Conservation (phyloP, 2,888 invertebrate species). For the Morpho helenor region DNA sequence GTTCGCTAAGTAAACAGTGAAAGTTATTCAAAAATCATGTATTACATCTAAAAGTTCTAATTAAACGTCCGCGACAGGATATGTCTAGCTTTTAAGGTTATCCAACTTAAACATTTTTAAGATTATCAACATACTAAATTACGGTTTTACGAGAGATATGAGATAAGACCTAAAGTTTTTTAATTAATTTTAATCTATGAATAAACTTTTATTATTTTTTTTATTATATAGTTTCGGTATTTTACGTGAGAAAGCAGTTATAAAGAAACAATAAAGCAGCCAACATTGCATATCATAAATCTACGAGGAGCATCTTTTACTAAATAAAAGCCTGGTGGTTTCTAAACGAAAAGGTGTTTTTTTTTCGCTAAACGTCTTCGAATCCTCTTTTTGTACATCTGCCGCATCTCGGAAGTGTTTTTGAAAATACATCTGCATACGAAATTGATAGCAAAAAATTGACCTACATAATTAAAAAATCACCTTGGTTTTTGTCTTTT, state of each 20-base stretch:
- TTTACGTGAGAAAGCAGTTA: background rate
- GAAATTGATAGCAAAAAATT: constrained; percentile 73
- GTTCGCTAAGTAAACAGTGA: too few species aligned
- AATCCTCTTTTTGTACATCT: constrained; percentile 65
- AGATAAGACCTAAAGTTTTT: too few species aligned
- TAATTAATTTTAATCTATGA: too few species aligned
- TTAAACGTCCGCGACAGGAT: too few species aligned
- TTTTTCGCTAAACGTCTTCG: constrained; percentile 63
- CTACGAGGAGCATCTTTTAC: background rate
- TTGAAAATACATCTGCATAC: constrained; percentile 73
- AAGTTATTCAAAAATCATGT: too few species aligned
- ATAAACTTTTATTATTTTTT: too few species aligned
- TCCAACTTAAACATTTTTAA: too few species aligned
- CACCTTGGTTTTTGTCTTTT: constrained; percentile 34
- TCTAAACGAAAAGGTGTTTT: constrained; percentile 61
- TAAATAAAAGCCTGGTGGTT: constrained; percentile 46
- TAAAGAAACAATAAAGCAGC: too few species aligned
- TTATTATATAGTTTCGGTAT: background rate
- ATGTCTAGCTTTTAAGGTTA: too few species aligned
- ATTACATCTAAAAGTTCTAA: too few species aligned
- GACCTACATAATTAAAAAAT: constrained; percentile 69
- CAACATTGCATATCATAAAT: background rate
- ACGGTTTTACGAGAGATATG: too few species aligned
- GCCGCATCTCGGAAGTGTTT: constrained; percentile 58
- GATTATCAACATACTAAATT: too few species aligned